Evolutionary conservation across 1,140 invertebrate genomes (phyloP), one percentile per base, ranked within the genome.

Genomic region (Paraescarpia echinospica): DNA sequence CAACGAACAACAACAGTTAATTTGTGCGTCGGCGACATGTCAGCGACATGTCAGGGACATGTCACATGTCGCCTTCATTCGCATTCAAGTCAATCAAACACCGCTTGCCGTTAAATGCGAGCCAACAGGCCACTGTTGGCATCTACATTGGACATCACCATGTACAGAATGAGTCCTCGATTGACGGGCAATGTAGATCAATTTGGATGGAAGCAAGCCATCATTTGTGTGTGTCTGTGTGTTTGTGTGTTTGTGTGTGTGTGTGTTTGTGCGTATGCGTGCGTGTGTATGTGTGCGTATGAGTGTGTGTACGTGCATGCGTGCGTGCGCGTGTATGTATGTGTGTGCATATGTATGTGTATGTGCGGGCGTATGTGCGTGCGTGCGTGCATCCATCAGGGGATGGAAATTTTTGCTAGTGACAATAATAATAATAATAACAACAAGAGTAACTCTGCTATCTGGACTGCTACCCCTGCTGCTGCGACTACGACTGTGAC

Each of bases 221-320:
- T 89, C 89, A 33, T 31, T n/a, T n/a, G 34, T 89, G 89, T 89
- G 89, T 33, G 89, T 89, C 4, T 33, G 89, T 89, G 89, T 89
- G 89, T 34, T 4, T 89, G 89, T 89, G 89, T 89, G 89, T 89
- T 2, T 89, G 89, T 89, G 89, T 34, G 89, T 89, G 89, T 89
- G 89, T 89, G 34, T 89, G 34, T 18, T 4, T 89, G 89, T 18
- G 89, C 18, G 89, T 18, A 18, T 89, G 89, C 89, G 89, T 89
- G 89, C 89, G 41, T 41, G 41, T 12, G 41, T 41, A 12, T 12
- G 41, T 41, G 41, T 12, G 12, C 41, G 41, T 41, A 18, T 89
- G 18, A 5, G 89, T 89, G 4, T 34, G 34, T 18, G 89, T 34
- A 18, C 89, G 89, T 89, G 41, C 41, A 12, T 41, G 41, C 41